Percentiles rank a stretch among this genome's conserved stretches.
Conservation (phyloP, 2,113 vertebrate genomes). For the Vicugna pacos region DNA sequence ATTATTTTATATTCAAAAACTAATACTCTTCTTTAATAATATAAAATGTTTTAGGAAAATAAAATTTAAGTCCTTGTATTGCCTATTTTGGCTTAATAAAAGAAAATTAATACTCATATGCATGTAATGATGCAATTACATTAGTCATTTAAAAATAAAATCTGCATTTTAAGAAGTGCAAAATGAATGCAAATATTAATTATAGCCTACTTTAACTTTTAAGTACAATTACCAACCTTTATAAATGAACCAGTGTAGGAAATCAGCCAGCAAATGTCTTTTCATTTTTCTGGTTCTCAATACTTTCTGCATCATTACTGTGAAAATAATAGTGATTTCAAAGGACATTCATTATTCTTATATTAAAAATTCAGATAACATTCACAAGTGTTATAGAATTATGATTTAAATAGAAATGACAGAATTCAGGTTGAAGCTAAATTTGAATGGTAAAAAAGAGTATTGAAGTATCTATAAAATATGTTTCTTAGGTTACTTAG, state of each 20-base stretch:
- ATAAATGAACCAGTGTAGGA: not conserved
- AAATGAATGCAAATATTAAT: not conserved
- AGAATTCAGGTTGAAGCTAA: not conserved
- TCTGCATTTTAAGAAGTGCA: not conserved
- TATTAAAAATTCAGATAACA: not conserved
- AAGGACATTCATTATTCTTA: not conserved
- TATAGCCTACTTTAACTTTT: conserved; percentile 40
- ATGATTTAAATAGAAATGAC: not conserved
- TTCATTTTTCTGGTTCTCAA: conserved; percentile 44
- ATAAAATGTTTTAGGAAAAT: not conserved
- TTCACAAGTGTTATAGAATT: not conserved
- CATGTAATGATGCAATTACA: not conserved
- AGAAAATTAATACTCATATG: not conserved
- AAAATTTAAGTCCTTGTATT: not conserved
- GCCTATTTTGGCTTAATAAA: not conserved
- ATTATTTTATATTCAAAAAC: not conserved
- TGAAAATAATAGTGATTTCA: conserved; percentile 13
- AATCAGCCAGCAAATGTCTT: conserved; percentile 52
- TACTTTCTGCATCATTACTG: not conserved
- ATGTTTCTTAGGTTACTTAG: not conserved
- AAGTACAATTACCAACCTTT: conserved; percentile 43
- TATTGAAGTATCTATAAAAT: not conserved
- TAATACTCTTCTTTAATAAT: not conserved
- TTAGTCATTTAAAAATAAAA: not conserved
- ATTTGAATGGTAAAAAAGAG: not conserved